Evolutionary conservation across 1,140 invertebrate genomes (phyloP), one percentile per base, ranked within the genome.

Genomic region (Cephus cinctus): DNA sequence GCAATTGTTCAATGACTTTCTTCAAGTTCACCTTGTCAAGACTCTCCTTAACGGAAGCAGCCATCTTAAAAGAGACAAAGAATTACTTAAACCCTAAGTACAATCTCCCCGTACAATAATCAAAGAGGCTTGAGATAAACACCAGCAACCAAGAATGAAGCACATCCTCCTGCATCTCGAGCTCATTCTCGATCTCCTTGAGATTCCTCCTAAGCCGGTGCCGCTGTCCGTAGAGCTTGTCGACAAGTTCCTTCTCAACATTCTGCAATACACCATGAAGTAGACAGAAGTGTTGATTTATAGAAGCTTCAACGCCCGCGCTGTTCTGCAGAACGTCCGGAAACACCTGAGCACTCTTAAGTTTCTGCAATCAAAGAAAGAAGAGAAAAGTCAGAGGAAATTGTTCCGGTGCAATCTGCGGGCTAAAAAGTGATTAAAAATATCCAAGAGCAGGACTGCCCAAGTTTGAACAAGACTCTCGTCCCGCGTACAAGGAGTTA

Each of bases 201-300:
- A 74, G 23, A 44, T 68, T 50, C 1, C 48, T 11, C 34, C 45
- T 4, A 5, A 43, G 1, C 12, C 11, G 1, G 5, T 34, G 15
- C 0, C 23, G 21, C 14, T 57, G 43, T 2, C 46, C 20, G 2
- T 54, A 4, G 1, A 77, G 9, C 4, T 57, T 16, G 0, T 65
- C 52, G 2, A 68, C 52, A 11, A 75, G 39, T 6, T 54, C 42
- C 14, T 40, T 43, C 31, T 77, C 75, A 5, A 60, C 1, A 36
- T 63, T 65, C 44, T 77, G 73, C 5, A 77, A 46, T n/a, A 68
- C 9, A 1, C 75, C 73, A 34, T 77, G 75, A 0, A 77, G 47
- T 25, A 61, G 32, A 2, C 59, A 18, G 12, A 76, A 76, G 42
- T 76, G 72, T 25, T 63, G 46, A 2, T 46, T 58, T 1, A 78